Evolutionary conservation across 2,888 invertebrate species (phyloP), one percentile per base, ranked within the genome.

Genomic region (Fragum whitleyi): DNA sequence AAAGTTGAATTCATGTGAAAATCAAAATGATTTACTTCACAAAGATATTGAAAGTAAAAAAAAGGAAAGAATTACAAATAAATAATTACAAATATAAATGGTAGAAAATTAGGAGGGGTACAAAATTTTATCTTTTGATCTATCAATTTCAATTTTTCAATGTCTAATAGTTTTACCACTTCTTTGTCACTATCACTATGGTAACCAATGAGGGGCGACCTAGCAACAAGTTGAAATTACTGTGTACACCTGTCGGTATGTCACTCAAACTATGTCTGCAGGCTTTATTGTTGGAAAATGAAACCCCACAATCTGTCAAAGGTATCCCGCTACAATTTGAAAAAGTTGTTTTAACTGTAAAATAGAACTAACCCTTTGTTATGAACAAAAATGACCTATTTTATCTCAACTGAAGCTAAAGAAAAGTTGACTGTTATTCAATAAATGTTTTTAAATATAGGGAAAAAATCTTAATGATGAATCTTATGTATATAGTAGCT

Each of bases 201-300:
- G 65, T 42, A 65, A 65, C 65, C 23, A 42, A 65, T 42, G 21
- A 23, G 29, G 65, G 23, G 3, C 16, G 65, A 26, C 42, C 21
- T 65, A 65, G 65, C 65, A 65, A 65, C 65, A 65, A 42, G 65
- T 65, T 42, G 65, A 65, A 65, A 65, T 65, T 57, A 57, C 57
- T 57, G 21, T 57, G 57, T 65, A 39, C 65, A 65, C 65, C 65
- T 65, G 65, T 65, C 65, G 21, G 11, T 11, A 21, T 65, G 65
- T 65, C 65, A 65, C 21, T n/a, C 42, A 39, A 65, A 36, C 21
- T 21, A 65, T 42, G 42, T 65, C 65, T 65, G 36, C 42, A 6
- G 65, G 16, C 9, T 65, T 65, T 65, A 36, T 65, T 19, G 65
- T 42, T 65, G 21, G 65, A 65, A 65, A 65, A 6, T 65, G 65